phyloP scores from a whole-genome alignment of 2,888 invertebrate genomes.

The Sphaeridia pumilis region DNA sequence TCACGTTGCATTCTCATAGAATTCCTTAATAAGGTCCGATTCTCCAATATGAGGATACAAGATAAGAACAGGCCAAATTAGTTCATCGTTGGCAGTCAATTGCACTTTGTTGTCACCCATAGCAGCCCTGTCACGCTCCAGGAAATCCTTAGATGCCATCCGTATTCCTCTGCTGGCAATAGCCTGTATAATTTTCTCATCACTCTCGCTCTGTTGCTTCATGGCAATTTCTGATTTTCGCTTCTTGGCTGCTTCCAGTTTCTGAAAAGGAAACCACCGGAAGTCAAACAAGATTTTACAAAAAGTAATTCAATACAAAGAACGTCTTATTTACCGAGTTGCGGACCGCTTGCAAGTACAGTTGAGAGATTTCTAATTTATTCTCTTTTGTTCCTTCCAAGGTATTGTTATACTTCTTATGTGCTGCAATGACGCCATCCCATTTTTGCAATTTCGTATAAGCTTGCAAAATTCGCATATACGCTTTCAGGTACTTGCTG shows the following conservation, averaged over 20 bases:
- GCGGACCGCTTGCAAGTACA: slow-evolving; percentile 47
- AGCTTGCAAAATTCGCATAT: slow-evolving; percentile 61
- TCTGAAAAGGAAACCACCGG: slow-evolving; percentile 37
- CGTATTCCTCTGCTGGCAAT: slow-evolving; percentile 23
- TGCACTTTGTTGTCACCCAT: slow-evolving; percentile 20
- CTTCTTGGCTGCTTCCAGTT: slow-evolving; percentile 46
- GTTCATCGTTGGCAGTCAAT: slow-evolving; percentile 39
- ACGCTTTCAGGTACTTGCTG: slow-evolving; percentile 63
- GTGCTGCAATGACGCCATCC: slow-evolving; percentile 55
- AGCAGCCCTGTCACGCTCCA: slow-evolving; percentile 6
- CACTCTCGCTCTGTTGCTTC: slow-evolving; percentile 21
- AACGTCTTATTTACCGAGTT: slow-evolving; percentile 40
- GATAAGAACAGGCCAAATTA: slow-evolving; percentile 80
- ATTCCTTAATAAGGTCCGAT: slow-evolving; percentile 74
- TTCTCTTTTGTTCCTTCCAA: slow-evolving; percentile 49
- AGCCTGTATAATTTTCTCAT: slow-evolving; percentile 37
- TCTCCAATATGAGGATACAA: slow-evolving; percentile 78
- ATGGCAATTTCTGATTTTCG: slow-evolving; percentile 40
- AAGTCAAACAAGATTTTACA: neutral
- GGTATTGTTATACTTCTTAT: slow-evolving; percentile 31
- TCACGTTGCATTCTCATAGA: slow-evolving; percentile 59
- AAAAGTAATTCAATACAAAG: neutral
- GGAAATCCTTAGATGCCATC: slow-evolving; percentile 27
- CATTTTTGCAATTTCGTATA: slow-evolving; percentile 54
- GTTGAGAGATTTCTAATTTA: slow-evolving; percentile 47